A percentile compares a stretch with the other conserved stretches of the same genome.
Evolutionary conservation across 2,113 vertebrate species (phyloP).

Genomic region (Stigmatopora nigra): DNA sequence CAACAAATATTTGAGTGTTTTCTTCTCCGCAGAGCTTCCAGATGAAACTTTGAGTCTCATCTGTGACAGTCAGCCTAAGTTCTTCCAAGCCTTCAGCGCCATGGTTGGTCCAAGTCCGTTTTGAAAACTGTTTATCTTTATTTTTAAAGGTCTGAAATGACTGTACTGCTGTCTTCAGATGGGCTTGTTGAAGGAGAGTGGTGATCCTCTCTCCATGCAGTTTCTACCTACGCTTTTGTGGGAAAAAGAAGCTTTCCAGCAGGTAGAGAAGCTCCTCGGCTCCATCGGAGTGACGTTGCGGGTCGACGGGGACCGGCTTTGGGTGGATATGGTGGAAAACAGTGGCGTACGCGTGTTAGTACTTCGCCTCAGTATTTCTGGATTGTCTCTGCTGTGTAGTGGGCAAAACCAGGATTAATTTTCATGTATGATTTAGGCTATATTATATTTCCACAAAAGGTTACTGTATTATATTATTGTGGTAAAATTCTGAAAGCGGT

Average conservation of each 20-base stretch:
- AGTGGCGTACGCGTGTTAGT: conserved; percentile 53
- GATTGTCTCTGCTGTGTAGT: conserved; percentile 64
- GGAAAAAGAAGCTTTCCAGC: conserved; percentile 62
- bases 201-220: conserved; percentile 46
- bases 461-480: background rate
- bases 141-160: too few species aligned
- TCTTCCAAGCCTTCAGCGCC: conserved; percentile 36
- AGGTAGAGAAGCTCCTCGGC: conserved; percentile 68
- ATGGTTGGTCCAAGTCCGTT: conserved; percentile 40
- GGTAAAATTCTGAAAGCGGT: background rate
- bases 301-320: conserved; percentile 53
- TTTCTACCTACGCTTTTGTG: conserved; percentile 56
- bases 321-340: conserved; percentile 42
- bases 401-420: background rate
- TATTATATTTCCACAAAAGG: background rate
- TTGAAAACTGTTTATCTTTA: background rate
- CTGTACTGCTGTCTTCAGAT: conserved; percentile 59
- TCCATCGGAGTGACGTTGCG: conserved; percentile 64
- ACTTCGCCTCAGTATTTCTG: conserved; percentile 71
- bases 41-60: conserved; percentile 67
- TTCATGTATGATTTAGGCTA: background rate
- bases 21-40: conserved; percentile 70
- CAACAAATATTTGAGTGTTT: background rate
- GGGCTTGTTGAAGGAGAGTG: conserved; percentile 43
- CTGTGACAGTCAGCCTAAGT: conserved; percentile 57